Evolutionary conservation across 2,888 invertebrate genomes (phyloP).

Genomic region (Aspidiotus rigidus): DNA sequence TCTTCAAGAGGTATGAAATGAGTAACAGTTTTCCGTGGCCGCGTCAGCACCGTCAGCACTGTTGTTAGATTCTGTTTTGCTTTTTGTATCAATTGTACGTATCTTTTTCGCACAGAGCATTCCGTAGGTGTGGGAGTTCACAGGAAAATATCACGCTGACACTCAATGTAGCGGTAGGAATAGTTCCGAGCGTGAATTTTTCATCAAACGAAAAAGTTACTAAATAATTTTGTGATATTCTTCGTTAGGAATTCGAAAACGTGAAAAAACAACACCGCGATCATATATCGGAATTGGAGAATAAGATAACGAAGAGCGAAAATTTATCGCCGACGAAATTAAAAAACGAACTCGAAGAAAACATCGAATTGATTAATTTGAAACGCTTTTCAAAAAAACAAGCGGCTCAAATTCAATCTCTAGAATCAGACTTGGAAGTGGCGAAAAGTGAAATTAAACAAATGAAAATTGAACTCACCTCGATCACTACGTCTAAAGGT

Average conservation of each 20-base stretch:
- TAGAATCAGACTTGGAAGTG: constrained; percentile 24
- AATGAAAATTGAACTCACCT: constrained; percentile 11
- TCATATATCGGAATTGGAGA: constrained; percentile 20
- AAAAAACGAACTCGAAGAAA: constrained; percentile 23
- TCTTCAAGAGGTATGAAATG: background rate
- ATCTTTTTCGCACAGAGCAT: no score
- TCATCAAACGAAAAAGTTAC: background rate
- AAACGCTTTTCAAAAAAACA: constrained; percentile 32
- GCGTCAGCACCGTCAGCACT: background rate
- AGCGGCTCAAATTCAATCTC: constrained; percentile 22
- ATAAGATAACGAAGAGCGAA: constrained; percentile 16
- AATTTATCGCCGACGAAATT: constrained; percentile 18
- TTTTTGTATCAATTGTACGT: no score
- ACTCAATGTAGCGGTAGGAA: background rate
- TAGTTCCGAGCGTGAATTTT: background rate
- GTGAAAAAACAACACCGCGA: constrained; percentile 20
- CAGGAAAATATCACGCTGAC: no score
- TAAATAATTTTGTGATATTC: background rate
- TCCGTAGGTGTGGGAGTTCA: no score
- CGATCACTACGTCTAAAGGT: constrained; percentile 13
- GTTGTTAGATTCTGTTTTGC: background rate
- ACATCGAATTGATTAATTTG: constrained; percentile 31
- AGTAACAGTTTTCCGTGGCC: background rate
- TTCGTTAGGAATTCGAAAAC: constrained; percentile 16
- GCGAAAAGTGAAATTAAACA: constrained; percentile 17